Evolutionary conservation across 1,140 invertebrate species (phyloP).

Genomic region (Lamellibrachia luymesi): DNA sequence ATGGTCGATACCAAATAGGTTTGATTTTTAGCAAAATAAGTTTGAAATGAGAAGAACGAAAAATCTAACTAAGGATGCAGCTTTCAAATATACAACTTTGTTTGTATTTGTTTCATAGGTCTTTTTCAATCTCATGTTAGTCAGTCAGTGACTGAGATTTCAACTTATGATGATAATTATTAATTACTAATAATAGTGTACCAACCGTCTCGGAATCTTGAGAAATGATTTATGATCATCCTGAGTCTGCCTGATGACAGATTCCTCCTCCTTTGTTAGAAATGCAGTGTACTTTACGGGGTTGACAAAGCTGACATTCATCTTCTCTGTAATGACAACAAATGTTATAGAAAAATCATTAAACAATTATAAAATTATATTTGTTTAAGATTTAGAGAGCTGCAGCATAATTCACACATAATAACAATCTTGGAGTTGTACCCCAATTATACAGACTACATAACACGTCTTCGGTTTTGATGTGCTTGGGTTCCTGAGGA

Average conservation of each 20-base stretch:
- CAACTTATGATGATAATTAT: not conserved
- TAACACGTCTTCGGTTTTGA: too few relatives aligned
- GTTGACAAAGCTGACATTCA: constrained; percentile 80
- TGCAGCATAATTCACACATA: not conserved
- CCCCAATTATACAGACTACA: too few relatives aligned
- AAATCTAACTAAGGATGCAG: too few relatives aligned
- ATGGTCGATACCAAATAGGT: too few relatives aligned
- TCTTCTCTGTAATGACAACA: constrained; percentile 68
- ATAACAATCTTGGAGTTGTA: too few relatives aligned
- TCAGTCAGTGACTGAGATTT: not conserved
- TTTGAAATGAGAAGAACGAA: too few relatives aligned
- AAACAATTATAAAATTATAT: not conserved
- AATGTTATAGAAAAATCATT: not conserved
- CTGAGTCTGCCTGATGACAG: constrained; percentile 65
- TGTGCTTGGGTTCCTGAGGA: too few relatives aligned
- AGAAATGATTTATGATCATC: constrained; percentile 67
- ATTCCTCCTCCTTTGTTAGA: constrained; percentile 66
- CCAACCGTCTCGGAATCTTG: constrained; percentile 73
- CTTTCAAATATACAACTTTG: not conserved
- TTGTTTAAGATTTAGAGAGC: constrained; percentile 21
- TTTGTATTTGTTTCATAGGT: not conserved
- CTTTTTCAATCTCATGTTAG: not conserved
- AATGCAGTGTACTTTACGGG: constrained; percentile 65
- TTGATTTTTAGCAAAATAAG: too few relatives aligned
- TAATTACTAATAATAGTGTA: constrained; percentile 6